Conservation (phyloP, 1,140 invertebrate species). For the Pseudomyrmex dendroicus region DNA sequence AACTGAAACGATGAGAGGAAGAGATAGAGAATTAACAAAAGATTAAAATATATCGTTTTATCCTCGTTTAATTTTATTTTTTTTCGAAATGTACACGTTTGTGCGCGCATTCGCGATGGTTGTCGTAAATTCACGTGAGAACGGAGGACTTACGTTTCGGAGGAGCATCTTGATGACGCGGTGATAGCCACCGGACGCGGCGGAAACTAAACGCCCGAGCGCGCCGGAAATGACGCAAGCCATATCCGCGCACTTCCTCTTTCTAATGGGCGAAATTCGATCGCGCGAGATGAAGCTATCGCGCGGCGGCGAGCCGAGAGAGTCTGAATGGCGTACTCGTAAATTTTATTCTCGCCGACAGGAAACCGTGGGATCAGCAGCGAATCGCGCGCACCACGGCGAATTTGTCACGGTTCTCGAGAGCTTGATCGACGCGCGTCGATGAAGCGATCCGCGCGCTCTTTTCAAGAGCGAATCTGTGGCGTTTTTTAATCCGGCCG, state of each 20-base stretch:
- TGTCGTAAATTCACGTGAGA: no score
- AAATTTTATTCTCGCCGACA: constrained; percentile 59
- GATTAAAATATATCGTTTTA: no score
- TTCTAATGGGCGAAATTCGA: constrained; percentile 73
- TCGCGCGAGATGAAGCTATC: constrained; percentile 53
- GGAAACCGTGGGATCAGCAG: constrained; percentile 36
- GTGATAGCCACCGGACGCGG: constrained; percentile 76
- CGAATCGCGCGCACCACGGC: constrained; percentile 43
- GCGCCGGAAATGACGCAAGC: constrained; percentile 79
- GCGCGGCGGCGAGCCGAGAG: neutral
- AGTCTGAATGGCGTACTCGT: constrained; percentile 58
- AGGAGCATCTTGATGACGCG: constrained; percentile 66
- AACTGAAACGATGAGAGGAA: no score
- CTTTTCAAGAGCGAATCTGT: constrained; percentile 42
- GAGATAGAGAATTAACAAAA: no score
- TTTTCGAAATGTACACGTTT: no score
- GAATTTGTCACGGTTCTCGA: constrained; percentile 43
- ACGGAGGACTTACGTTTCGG: neutral
- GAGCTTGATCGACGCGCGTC: constrained; percentile 51
- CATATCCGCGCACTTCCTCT: constrained; percentile 75
- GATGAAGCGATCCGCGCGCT: constrained; percentile 23
- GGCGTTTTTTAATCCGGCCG: constrained; percentile 47
- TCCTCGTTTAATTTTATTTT: no score
- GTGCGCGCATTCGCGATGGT: no score
- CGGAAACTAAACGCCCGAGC: constrained; percentile 81